Conservation (phyloP, 2,797 vertebrate species). For the Acanthurus leucopareius region DNA sequence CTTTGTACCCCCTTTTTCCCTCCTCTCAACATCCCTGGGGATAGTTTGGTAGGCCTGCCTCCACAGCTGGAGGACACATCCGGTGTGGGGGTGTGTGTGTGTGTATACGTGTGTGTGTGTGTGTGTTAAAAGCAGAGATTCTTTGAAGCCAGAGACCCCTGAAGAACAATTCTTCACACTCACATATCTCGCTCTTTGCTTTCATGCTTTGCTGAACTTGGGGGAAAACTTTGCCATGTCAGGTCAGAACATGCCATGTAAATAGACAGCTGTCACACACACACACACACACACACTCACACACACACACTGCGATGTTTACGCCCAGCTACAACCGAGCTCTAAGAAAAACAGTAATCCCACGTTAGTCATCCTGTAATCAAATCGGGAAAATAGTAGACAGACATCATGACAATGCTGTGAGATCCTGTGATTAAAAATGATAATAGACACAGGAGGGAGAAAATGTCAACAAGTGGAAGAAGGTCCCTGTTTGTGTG, state of each 20-base stretch:
- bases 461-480: conserved; percentile 11
- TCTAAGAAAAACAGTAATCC: conserved; percentile 34
- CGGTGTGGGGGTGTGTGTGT: conserved; percentile 36
- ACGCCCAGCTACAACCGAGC: conserved; percentile 41
- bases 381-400: conserved; percentile 35
- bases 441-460: conserved; percentile 18
- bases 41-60: conserved; percentile 43
- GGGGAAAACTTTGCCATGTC: conserved; percentile 44
- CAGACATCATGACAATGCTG: conserved; percentile 32
- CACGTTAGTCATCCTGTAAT: conserved; percentile 49
- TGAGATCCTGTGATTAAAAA: conserved; percentile 50
- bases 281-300: too few species aligned
- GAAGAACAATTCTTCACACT: conserved; percentile 1
- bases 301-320: not conserved
- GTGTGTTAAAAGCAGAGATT: conserved; percentile 16
- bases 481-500: not conserved
- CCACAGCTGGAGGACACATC: conserved; percentile 77
- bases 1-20: conserved; percentile 30
- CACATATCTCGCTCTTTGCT: conserved; percentile 5
- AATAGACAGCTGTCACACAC: conserved; percentile 47
- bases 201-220: conserved; percentile 41
- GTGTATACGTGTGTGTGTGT: conserved; percentile 13
- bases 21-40: conserved; percentile 39
- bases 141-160: conserved; percentile 55
- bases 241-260: conserved; percentile 54